phyloP scores from a whole-genome alignment of 2,113 vertebrate genomes.

The Trinectes maculatus region DNA sequence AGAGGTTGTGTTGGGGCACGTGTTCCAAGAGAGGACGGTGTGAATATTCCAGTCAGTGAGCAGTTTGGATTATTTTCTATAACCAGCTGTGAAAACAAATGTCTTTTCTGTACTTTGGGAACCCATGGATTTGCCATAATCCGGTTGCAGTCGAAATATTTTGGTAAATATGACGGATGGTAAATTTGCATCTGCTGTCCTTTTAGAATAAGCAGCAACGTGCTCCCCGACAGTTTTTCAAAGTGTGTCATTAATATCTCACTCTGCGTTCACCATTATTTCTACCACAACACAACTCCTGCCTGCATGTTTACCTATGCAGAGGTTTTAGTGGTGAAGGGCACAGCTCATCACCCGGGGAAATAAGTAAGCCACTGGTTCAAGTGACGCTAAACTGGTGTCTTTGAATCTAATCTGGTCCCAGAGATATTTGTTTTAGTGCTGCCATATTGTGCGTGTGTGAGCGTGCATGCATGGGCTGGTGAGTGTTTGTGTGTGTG shows the following conservation, averaged over 20 bases:
- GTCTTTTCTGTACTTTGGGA: slow-evolving; percentile 23
- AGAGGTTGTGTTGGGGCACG: slow-evolving; percentile 2
- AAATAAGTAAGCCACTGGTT: slow-evolving; percentile 40
- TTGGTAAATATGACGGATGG: neutral
- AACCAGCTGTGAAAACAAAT: slow-evolving; percentile 38
- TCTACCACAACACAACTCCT: neutral
- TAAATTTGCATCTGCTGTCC: slow-evolving; percentile 3
- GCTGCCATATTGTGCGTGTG: slow-evolving; percentile 26
- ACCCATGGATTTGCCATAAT: neutral
- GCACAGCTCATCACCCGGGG: slow-evolving; percentile 9
- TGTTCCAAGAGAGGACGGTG: slow-evolving; percentile 3
- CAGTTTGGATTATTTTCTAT: slow-evolving; percentile 45
- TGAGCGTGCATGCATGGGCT: slow-evolving; percentile 11
- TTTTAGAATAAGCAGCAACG: slow-evolving; percentile 10
- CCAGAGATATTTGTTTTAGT: slow-evolving; percentile 33
- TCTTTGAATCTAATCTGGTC: slow-evolving; percentile 30
- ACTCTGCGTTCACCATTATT: slow-evolving; percentile 10
- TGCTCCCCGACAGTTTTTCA: neutral
- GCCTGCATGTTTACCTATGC: slow-evolving; percentile 13
- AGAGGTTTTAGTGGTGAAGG: slow-evolving; percentile 4
- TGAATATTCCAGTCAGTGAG: slow-evolving; percentile 19
- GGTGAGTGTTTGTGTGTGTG: slow-evolving; percentile 13
- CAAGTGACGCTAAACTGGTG: slow-evolving; percentile 52
- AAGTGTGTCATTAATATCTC: slow-evolving; percentile 23
- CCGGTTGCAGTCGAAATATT: slow-evolving; percentile 6